Conservation (phyloP, 2,113 vertebrate genomes). For the Delphinapterus leucas region DNA sequence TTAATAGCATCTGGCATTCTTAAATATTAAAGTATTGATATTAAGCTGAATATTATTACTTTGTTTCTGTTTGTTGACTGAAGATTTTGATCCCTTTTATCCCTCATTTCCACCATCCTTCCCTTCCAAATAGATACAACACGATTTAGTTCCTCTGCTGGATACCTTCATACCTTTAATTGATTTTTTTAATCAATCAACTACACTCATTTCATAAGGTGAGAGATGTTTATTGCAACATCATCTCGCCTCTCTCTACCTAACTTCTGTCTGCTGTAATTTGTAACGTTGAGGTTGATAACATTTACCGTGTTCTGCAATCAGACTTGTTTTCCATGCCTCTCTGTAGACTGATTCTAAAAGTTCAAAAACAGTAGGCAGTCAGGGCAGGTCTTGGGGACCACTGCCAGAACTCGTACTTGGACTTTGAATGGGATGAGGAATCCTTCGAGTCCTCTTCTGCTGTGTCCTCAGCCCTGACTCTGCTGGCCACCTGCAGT, state of each 20-base stretch:
- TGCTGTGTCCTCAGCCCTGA: background rate
- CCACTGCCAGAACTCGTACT: background rate
- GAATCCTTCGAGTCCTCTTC: background rate
- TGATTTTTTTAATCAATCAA: background rate
- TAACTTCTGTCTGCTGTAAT: background rate
- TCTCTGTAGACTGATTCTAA: background rate
- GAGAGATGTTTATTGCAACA: background rate
- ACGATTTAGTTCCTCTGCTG: background rate
- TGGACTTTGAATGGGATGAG: background rate
- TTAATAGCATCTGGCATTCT: background rate
- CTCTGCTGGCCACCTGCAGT: background rate
- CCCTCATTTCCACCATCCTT: background rate
- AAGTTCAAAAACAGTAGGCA: background rate
- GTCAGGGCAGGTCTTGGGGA: background rate
- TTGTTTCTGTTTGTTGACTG: background rate
- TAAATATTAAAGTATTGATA: background rate
- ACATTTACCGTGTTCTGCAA: background rate
- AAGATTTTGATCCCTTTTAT: background rate
- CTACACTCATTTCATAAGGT: background rate
- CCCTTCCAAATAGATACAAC: background rate
- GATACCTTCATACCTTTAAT: background rate
- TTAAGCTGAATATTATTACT: background rate
- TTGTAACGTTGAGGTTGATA: background rate
- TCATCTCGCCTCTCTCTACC: background rate
- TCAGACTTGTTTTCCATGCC: background rate